These are phyloP conservation scores for Drosophila watanabei DNA, from an alignment of 1,140 invertebrate species.

Conservation along the genomic window DNA sequence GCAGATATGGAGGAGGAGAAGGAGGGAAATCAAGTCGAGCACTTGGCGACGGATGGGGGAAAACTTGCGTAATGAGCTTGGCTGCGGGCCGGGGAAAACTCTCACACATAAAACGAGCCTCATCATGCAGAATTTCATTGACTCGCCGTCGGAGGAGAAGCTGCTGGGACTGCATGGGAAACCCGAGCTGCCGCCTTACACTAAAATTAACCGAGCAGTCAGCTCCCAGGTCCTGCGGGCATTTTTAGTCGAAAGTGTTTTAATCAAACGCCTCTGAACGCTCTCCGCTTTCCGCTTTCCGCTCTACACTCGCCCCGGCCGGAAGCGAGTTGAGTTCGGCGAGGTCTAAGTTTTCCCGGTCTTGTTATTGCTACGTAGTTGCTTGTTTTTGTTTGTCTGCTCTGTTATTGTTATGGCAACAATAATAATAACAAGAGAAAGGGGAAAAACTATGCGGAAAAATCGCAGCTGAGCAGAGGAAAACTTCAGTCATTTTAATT, in stretches of 20 bases:
- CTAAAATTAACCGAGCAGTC: slow-evolving; percentile 71
- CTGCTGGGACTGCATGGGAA: slow-evolving; percentile 31
- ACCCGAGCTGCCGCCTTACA: slow-evolving; percentile 35
- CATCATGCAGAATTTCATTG: slow-evolving; percentile 60
- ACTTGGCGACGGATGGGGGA: slow-evolving; percentile 29
- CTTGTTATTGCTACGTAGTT: slow-evolving; percentile 42
- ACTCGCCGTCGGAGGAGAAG: slow-evolving; percentile 45
- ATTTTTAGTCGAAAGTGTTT: slow-evolving; percentile 72
- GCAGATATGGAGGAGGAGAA: neutral
- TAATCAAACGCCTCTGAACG: slow-evolving; percentile 65
- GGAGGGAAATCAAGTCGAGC: slow-evolving; percentile 43
- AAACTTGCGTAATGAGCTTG: slow-evolving; percentile 74
- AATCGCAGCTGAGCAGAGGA: slow-evolving; percentile 30
- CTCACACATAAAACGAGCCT: slow-evolving; percentile 56
- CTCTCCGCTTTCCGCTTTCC: slow-evolving; percentile 11
- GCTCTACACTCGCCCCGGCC: slow-evolving; percentile 36
- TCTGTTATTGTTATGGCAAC: slow-evolving; percentile 45
- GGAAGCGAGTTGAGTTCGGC: slow-evolving; percentile 37
- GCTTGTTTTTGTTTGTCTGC: slow-evolving; percentile 41
- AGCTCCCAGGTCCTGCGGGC: slow-evolving; percentile 55
- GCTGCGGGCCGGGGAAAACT: slow-evolving; percentile 32
- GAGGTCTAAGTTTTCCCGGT: slow-evolving; percentile 19
- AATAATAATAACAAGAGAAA: slow-evolving; percentile 27
- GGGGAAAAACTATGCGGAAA: slow-evolving; percentile 34
- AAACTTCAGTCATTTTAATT: slow-evolving; percentile 5